Conservation (phyloP, 92 coral and sea anemone genomes). For the Epizoanthus rinbou region DNA sequence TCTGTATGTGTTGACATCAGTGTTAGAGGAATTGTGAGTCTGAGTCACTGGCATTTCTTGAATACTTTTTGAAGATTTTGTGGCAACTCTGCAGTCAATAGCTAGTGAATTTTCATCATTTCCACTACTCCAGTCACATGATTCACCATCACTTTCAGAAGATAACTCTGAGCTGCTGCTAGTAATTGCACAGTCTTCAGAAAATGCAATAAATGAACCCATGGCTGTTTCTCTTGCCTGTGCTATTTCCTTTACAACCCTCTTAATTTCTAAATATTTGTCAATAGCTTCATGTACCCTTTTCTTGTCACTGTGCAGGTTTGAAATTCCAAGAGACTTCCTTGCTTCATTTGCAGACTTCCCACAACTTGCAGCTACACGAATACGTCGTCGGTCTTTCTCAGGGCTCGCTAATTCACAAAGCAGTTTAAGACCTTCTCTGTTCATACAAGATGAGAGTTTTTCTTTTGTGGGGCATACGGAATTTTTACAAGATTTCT, state of each 20-base stretch:
- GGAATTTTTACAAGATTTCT: no score
- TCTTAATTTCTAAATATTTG: slow-evolving; percentile 24
- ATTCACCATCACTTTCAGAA: slow-evolving; percentile 25
- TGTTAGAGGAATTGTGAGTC: slow-evolving; percentile 31
- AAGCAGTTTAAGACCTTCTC: slow-evolving; percentile 32
- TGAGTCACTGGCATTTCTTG: slow-evolving; percentile 38
- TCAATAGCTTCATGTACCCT: slow-evolving; percentile 26
- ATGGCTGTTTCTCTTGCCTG: slow-evolving; percentile 5
- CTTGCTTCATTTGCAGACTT: slow-evolving; percentile 53
- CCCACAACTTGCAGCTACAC: slow-evolving; percentile 48
- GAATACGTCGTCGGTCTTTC: slow-evolving; percentile 58
- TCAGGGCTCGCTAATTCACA: slow-evolving; percentile 51
- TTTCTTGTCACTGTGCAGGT: slow-evolving; percentile 14
- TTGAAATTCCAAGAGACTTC: slow-evolving; percentile 34
- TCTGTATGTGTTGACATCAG: slow-evolving; percentile 44
- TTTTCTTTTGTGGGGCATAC: slow-evolving; percentile 33
- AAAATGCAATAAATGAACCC: slow-evolving; percentile 17
- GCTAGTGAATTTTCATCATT: not conserved
- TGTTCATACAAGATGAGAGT: slow-evolving; percentile 32
- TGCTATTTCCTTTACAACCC: not conserved
- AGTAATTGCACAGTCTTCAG: not conserved
- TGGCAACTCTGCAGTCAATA: not conserved
- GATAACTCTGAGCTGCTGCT: slow-evolving; percentile 31
- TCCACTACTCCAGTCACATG: slow-evolving; percentile 29
- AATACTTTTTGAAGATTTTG: no score